phyloP scores from a whole-genome alignment of 2,888 invertebrate species.

The Pasiphila rectangulata region DNA sequence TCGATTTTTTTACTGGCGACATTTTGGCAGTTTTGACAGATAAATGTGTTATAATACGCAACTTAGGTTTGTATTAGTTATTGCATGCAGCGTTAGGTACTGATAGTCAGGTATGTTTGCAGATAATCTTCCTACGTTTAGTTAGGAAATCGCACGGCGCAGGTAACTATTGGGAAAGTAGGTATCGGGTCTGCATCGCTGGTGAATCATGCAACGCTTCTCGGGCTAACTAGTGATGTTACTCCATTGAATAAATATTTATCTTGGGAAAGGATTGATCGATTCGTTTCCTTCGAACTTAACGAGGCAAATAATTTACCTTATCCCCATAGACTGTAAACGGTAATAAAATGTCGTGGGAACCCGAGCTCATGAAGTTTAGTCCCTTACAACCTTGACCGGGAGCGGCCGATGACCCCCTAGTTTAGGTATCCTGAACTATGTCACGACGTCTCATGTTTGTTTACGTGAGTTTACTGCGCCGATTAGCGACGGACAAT shows the following conservation, averaged over 20 bases:
- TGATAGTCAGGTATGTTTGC: slow-evolving; percentile 23
- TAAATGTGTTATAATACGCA: neutral
- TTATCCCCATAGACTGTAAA: slow-evolving; percentile 35
- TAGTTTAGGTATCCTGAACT: slow-evolving; percentile 36
- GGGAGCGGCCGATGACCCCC: slow-evolving; percentile 61
- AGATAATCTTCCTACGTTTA: slow-evolving; percentile 23
- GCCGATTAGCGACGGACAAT: slow-evolving; percentile 46
- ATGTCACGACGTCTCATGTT: slow-evolving; percentile 40
- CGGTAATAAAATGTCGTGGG: slow-evolving; percentile 43
- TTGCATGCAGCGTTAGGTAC: slow-evolving; percentile 14
- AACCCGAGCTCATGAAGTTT: slow-evolving; percentile 46
- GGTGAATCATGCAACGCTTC: slow-evolving; percentile 54
- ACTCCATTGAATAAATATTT: slow-evolving; percentile 56
- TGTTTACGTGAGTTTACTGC: slow-evolving; percentile 43
- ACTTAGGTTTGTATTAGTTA: neutral
- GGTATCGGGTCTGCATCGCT: slow-evolving; percentile 39
- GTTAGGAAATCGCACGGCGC: slow-evolving; percentile 37
- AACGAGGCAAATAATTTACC: slow-evolving; percentile 46
- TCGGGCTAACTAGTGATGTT: slow-evolving; percentile 43
- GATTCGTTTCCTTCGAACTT: slow-evolving; percentile 43
- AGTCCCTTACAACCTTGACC: slow-evolving; percentile 68
- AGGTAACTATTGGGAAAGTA: slow-evolving; percentile 42
- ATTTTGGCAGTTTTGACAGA: slow-evolving; percentile 39
- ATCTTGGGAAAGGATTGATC: slow-evolving; percentile 47
- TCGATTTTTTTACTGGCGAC: slow-evolving; percentile 57